Evolutionary conservation across 2,113 vertebrate species (phyloP).

Genomic region (Argyrosomus japonicus): DNA sequence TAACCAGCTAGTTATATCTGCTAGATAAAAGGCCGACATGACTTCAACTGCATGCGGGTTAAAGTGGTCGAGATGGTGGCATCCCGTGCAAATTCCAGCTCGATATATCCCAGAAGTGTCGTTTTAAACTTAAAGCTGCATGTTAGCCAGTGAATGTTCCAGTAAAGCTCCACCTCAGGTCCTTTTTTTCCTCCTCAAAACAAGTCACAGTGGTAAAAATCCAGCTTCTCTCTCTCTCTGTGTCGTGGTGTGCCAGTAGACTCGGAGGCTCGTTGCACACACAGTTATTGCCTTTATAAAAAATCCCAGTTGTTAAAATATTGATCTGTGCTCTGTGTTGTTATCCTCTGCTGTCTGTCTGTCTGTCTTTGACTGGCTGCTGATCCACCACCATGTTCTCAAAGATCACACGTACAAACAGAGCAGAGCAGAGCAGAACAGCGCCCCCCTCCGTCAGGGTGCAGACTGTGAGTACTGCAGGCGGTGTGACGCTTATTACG

Average conservation of each 20-base stretch:
- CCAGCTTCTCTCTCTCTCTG: not conserved
- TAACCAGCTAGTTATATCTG: slow-evolving; percentile 35
- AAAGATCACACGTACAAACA: slow-evolving; percentile 23
- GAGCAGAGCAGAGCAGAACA: not conserved
- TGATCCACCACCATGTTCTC: slow-evolving; percentile 67
- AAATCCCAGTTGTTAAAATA: not conserved
- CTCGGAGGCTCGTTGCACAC: not conserved
- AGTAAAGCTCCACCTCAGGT: slow-evolving; percentile 57
- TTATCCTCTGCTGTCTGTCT: slow-evolving; percentile 47
- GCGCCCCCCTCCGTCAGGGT: slow-evolving; percentile 36
- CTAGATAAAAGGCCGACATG: slow-evolving; percentile 16
- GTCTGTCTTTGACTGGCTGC: slow-evolving; percentile 36
- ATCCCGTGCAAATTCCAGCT: not conserved
- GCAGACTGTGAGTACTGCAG: slow-evolving; percentile 7
- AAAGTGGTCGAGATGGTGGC: not conserved
- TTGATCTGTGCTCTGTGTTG: slow-evolving; percentile 45
- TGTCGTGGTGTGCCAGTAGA: not conserved
- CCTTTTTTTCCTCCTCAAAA: slow-evolving; percentile 16
- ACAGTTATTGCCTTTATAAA: not conserved
- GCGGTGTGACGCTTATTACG: accelerated
- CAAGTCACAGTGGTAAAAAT: slow-evolving; percentile 9
- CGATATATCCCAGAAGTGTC: slow-evolving; percentile 16
- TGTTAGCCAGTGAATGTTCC: slow-evolving; percentile 57
- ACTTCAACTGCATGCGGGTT: not conserved
- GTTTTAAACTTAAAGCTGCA: slow-evolving; percentile 53